phyloP scores from a whole-genome alignment of 1,140 invertebrate species.

The Papilio polytes region DNA sequence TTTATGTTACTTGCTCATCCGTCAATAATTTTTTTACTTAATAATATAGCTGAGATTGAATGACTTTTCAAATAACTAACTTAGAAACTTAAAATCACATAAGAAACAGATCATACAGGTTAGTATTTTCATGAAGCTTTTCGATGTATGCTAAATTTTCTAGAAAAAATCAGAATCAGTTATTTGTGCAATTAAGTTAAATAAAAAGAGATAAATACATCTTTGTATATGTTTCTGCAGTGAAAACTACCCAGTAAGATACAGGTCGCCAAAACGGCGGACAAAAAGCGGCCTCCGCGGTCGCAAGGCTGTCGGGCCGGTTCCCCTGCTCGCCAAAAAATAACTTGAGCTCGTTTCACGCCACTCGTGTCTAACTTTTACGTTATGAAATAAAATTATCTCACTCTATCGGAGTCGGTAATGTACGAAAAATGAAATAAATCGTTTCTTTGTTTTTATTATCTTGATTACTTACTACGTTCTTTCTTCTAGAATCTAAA shows the following conservation, averaged over 20 bases:
- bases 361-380: constrained; percentile 3
- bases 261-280: constrained; percentile 52
- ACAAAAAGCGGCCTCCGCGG: constrained; percentile 62
- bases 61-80: neutral
- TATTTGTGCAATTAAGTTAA: neutral
- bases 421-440: neutral
- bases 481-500: neutral
- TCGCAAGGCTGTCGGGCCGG: constrained; percentile 62
- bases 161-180: no score
- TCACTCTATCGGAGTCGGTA: neutral
- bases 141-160: no score
- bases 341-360: constrained; percentile 39
- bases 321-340: constrained; percentile 47
- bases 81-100: no score
- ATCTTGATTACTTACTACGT: neutral
- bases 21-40: constrained; percentile 41
- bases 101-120: no score
- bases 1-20: constrained; percentile 60
- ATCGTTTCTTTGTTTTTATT: neutral
- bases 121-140: neutral
- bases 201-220: neutral
- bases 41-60: constrained; percentile 6
- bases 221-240: neutral
- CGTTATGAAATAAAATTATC: neutral
- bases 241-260: neutral